Base-by-base conservation (phyloP, 1,140 invertebrate genomes). In the Drosophila grimshawi region DNA sequence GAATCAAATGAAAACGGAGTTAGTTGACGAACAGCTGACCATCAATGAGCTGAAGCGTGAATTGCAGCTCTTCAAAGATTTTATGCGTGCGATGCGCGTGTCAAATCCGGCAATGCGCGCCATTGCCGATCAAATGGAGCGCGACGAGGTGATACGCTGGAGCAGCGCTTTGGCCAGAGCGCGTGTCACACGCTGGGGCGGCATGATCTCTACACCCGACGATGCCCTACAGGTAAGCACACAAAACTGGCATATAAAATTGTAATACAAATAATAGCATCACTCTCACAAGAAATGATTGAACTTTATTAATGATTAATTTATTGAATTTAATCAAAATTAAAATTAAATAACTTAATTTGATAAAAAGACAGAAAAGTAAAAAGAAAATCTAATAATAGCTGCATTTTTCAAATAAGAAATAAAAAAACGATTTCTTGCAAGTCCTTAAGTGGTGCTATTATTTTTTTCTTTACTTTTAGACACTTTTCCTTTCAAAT, bases 61-160 rank as follows among this genome's bases (percentile, higher is more conserved):
- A 93, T 93, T 99, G 76, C 95, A 96, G 81, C 92, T 98, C 27
- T 92, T 98, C 33, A 91, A 97, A 95, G 97, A 98, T 90, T 97
- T 98, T 89, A 97, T 98, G 96, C 94, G 97, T 70, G 97, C 97
- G 0, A 97, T 98, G 95, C 94, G 97, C 76, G 95, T 97, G 2
- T 96, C 96, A 0, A 98, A 98, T 93, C 97, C 97, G 3, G 95
- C 96, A 5, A 97, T 98, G 95, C 93, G 97, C 51, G 97, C 97
- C 8, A 96, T 98, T 46, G 96, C 96, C 4, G 96, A 98, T 90
- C 96, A 97, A 80, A 98, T 98, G 96, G 97, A 98, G 92, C 95
- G 97, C 55, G 97, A 98, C 85, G 97, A 98, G 93, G 96, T 98
- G 55, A 94, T 97, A n/a, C 94, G 97, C 91, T 99, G 98, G 98